Base-by-base conservation (phyloP, 2,888 invertebrate species). In the Zygothrica quintamaculata region DNA sequence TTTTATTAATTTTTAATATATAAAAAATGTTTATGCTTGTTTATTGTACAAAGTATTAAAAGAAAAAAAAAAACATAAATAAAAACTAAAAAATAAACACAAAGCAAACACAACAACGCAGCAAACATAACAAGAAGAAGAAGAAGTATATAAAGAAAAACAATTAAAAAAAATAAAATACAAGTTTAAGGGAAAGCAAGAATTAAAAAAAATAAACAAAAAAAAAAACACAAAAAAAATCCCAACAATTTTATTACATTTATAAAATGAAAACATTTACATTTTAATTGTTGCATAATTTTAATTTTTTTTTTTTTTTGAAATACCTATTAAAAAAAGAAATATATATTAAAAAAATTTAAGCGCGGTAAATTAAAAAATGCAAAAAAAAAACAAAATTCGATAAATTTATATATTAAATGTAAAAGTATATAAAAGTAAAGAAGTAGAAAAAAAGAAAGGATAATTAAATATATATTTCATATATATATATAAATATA, bases 41-140 rank as follows among this genome's bases (percentile, higher is more conserved):
- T 71, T 70, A 77, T 65, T 89, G 89, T 89, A 87, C 76, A 89
- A 89, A 89, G 89, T 89, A 89, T 89, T 89, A 89, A 76, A 71
- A 69, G 58, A 57, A 60, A 68, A 37, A 59, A 16, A 64, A 64
- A 69, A 57, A 55, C 60, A 68, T 34, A 58, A 12, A 62, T 64
- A 12, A 50, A 47, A 53, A 43, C 33, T 60, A 53, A 44, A 15
- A 57, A 65, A 70, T 67, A 61, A n/a, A 66, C 60, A 62, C 61
- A 68, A 61, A 77, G 67, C 65, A 68, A 75, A 42, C 59, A 65
- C 57, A 60, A 46, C 51, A 61, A 65, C 57, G 57, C 62, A 69
- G 62, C 64, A 69, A 58, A 58, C 51, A 57, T 40, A 66, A 40
- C 36, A 13, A 59, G 64, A 66, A 72, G 48, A 65, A 62, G 44